Conservation (phyloP, 2,797 vertebrate species). For the Linurgus olivaceus region DNA sequence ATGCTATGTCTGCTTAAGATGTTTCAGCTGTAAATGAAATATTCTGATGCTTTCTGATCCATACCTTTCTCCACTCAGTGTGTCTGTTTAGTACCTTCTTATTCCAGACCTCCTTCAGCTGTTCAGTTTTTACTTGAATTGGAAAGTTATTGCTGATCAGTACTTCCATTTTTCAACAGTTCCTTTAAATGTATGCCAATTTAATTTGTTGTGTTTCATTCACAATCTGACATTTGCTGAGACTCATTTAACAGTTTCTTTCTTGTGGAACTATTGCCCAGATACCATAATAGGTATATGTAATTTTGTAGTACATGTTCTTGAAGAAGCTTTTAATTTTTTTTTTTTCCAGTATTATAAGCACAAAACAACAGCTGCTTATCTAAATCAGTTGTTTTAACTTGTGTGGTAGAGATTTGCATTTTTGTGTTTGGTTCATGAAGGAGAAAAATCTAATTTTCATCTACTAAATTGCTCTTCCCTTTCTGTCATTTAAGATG, state of each 20-base stretch:
- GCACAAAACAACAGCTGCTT: neutral
- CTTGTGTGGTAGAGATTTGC: neutral
- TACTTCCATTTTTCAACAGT: neutral
- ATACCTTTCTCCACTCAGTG: neutral
- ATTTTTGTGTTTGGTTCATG: neutral
- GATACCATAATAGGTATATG: rapidly evolving
- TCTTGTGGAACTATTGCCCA: neutral
- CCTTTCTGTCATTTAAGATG: slow-evolving; percentile 74
- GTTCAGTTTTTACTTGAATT: neutral
- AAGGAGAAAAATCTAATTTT: neutral
- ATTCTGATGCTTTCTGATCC: neutral
- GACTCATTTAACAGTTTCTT: neutral
- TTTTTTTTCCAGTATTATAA: neutral
- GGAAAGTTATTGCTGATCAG: neutral
- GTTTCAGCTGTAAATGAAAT: neutral
- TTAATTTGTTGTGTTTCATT: neutral
- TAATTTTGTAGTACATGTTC: neutral
- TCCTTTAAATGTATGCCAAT: neutral
- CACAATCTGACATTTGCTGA: neutral
- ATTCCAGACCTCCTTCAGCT: neutral
- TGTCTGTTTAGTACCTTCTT: neutral
- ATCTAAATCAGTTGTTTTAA: neutral
- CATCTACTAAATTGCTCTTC: neutral
- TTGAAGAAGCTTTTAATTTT: neutral
- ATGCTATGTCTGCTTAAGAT: neutral